phyloP scores from a whole-genome alignment of 2,797 vertebrate genomes.

The Coilia nasus region DNA sequence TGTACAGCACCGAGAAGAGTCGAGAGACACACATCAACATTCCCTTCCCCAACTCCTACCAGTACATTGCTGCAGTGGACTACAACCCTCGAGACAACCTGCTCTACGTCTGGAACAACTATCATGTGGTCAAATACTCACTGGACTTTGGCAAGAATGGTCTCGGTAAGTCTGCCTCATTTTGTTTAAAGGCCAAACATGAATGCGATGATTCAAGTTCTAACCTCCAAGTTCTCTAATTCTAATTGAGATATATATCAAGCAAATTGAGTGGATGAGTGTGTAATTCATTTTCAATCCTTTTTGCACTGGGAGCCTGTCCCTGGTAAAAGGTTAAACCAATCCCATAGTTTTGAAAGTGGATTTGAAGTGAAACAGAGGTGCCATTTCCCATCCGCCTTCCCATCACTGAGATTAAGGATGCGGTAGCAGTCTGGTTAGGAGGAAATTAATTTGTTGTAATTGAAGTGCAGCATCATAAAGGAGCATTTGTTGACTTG shows the following conservation, averaged over 20 bases:
- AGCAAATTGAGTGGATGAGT: slow-evolving; percentile 18
- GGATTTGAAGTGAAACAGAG: background rate
- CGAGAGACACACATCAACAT: slow-evolving; percentile 90
- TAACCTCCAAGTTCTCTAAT: background rate
- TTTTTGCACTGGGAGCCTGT: background rate
- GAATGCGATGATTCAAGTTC: background rate
- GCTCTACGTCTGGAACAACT: slow-evolving; percentile 99
- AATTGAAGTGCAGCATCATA: slow-evolving; percentile 7
- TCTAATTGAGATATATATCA: slow-evolving; percentile 9
- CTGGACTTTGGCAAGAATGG: slow-evolving; percentile 95
- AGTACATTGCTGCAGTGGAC: slow-evolving; percentile 99
- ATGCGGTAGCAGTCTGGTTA: slow-evolving; percentile 13
- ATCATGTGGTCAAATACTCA: slow-evolving; percentile 96
- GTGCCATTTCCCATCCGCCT: background rate
- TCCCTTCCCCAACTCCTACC: slow-evolving; percentile 97
- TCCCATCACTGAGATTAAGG: slow-evolving; percentile 1
- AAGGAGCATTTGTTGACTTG: slow-evolving; percentile 9
- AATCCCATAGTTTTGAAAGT: background rate
- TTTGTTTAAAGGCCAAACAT: background rate
- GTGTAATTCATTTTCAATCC: background rate
- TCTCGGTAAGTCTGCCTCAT: slow-evolving; percentile 77
- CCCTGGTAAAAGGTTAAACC: slow-evolving; percentile 4
- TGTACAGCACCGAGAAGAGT: slow-evolving; percentile 95
- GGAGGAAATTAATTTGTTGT: background rate
- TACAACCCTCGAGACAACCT: slow-evolving; percentile 98